phyloP scores from a whole-genome alignment of 2,888 invertebrate genomes.

The Helicoverpa assulta region DNA sequence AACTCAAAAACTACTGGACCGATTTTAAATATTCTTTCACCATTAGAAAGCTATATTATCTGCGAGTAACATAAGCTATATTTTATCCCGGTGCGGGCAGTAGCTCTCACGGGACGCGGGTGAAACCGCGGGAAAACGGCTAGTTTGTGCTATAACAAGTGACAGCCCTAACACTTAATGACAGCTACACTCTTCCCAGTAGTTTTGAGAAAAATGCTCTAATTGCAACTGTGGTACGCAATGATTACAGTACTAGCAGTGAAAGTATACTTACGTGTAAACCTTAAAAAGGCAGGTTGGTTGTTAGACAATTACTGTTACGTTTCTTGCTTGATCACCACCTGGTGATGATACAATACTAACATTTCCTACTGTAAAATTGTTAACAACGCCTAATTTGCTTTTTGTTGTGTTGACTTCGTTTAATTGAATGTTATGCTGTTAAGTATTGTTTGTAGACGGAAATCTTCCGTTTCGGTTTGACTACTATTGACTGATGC shows the following conservation, averaged over 20 bases:
- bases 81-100: too few relatives aligned
- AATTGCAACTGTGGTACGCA: slow-evolving; percentile 23
- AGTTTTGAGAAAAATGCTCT: slow-evolving; percentile 30
- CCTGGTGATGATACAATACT: slow-evolving; percentile 30
- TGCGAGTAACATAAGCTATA: too few relatives aligned
- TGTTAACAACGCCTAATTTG: slow-evolving; percentile 25
- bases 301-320: slow-evolving; percentile 43
- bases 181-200: slow-evolving; percentile 17
- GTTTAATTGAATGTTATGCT: slow-evolving; percentile 22
- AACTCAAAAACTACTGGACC: too few relatives aligned
- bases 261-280: slow-evolving; percentile 50
- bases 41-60: too few relatives aligned
- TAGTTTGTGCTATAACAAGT: neutral
- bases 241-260: slow-evolving; percentile 33
- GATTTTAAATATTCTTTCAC: too few relatives aligned
- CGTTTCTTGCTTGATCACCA: slow-evolving; percentile 36
- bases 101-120: too few relatives aligned
- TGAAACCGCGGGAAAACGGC: too few relatives aligned
- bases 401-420: slow-evolving; percentile 26
- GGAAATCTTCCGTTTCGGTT: slow-evolving; percentile 23
- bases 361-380: slow-evolving; percentile 42
- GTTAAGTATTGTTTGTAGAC: slow-evolving; percentile 18
- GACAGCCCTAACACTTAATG: slow-evolving; percentile 3
- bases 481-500: neutral
- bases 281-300: slow-evolving; percentile 39